phyloP scores from a whole-genome alignment of 1,140 invertebrate genomes.

The Drosophila hydei region DNA sequence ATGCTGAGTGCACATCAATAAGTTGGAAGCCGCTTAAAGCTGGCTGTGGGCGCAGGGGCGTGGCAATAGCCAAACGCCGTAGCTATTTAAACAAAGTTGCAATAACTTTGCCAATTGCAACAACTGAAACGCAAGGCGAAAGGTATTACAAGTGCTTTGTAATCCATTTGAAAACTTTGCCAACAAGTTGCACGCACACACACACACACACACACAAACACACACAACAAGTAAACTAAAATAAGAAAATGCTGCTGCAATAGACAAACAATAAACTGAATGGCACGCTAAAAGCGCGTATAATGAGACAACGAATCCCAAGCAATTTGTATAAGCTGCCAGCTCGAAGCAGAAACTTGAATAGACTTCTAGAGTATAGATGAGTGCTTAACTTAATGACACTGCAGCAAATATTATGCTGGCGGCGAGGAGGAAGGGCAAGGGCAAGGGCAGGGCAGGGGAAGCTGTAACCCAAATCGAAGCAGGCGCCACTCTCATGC shows the following conservation, averaged over 20 bases:
- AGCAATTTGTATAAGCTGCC: constrained; percentile 70
- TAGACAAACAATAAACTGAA: constrained; percentile 75
- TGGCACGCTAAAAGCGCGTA: constrained; percentile 60
- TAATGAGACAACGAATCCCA: constrained; percentile 69
- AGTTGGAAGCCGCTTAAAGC: constrained; percentile 20
- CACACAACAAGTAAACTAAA: neutral
- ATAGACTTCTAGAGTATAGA: constrained; percentile 24
- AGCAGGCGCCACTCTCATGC: constrained; percentile 44
- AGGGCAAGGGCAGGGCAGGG: no score
- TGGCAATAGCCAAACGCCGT: neutral
- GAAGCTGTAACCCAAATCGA: constrained; percentile 43
- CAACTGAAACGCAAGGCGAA: constrained; percentile 30
- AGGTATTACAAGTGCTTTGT: constrained; percentile 73
- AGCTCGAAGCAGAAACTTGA: constrained; percentile 36
- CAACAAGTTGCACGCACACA: constrained; percentile 14
- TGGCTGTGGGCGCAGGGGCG: neutral
- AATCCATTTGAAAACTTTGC: constrained; percentile 76
- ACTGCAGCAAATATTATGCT: constrained; percentile 12
- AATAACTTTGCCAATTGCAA: constrained; percentile 64
- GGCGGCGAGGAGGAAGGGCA: neutral
- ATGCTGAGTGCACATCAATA: constrained; percentile 62
- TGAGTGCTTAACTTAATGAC: constrained; percentile 65
- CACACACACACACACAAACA: neutral
- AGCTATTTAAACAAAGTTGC: constrained; percentile 70
- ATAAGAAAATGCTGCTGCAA: constrained; percentile 55